Conservation (phyloP, 2,888 invertebrate species). For the Dynastes tityus region DNA sequence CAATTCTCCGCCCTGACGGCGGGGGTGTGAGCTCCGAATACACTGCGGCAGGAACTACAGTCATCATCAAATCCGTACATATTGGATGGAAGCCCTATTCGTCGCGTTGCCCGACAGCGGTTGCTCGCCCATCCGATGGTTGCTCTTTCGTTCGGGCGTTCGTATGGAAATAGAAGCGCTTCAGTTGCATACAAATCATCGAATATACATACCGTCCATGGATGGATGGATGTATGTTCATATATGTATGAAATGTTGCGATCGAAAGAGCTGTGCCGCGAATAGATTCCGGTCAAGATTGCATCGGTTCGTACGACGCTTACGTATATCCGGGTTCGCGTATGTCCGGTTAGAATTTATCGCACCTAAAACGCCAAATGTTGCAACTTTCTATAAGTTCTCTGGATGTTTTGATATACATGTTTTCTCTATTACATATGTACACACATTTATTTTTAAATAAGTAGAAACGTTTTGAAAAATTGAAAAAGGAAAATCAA, state of each 20-base stretch:
- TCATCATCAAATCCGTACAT: slow-evolving; percentile 62
- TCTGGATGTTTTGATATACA: too few species aligned
- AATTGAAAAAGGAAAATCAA: too few species aligned
- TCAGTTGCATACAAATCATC: slow-evolving; percentile 56
- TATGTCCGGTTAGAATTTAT: slow-evolving; percentile 1
- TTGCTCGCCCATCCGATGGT: slow-evolving; percentile 5
- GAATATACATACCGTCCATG: slow-evolving; percentile 50
- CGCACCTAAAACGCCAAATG: slow-evolving; percentile 1
- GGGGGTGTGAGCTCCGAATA: slow-evolving; percentile 62
- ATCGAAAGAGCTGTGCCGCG: slow-evolving; percentile 1
- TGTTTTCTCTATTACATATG: too few species aligned
- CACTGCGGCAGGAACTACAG: slow-evolving; percentile 58
- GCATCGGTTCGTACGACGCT: neutral
- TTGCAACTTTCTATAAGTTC: neutral
- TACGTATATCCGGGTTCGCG: slow-evolving; percentile 20
- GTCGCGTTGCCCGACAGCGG: slow-evolving; percentile 59
- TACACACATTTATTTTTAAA: too few species aligned
- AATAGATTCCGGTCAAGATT: slow-evolving; percentile 38
- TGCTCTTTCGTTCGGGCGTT: slow-evolving; percentile 55
- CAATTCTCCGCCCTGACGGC: slow-evolving; percentile 62
- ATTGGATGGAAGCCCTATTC: slow-evolving; percentile 66
- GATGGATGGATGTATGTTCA: slow-evolving; percentile 11
- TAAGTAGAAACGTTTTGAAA: too few species aligned
- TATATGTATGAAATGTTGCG: too few species aligned
- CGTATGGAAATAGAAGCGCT: slow-evolving; percentile 57